Conservation (phyloP, 2,797 vertebrate species). For the Arctocebus calabarensis region DNA sequence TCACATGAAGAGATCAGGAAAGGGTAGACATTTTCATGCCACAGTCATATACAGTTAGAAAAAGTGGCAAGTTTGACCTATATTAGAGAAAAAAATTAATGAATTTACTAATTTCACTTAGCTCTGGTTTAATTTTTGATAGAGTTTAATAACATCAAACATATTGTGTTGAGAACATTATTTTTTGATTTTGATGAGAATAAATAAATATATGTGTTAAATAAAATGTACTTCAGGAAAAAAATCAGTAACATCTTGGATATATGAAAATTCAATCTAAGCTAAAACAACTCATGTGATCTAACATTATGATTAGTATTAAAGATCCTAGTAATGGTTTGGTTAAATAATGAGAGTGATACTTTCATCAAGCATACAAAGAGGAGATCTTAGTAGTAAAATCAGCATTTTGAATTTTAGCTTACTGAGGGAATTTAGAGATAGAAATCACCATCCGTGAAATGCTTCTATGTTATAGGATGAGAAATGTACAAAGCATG, state of each 20-base stretch:
- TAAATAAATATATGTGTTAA: neutral
- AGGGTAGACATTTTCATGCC: neutral
- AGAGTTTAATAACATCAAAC: neutral
- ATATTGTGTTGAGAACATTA: neutral
- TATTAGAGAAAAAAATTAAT: neutral
- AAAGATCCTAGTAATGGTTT: neutral
- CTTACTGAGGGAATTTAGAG: neutral
- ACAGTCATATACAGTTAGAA: neutral
- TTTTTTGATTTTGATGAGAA: conserved; percentile 2
- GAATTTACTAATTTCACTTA: conserved; percentile 3
- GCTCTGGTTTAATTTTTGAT: neutral
- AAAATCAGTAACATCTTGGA: neutral
- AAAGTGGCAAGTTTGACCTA: neutral
- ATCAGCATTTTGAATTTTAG: conserved; percentile 3
- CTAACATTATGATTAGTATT: neutral
- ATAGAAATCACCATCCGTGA: conserved; percentile 33
- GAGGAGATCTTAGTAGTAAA: neutral
- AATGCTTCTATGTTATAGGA: conserved; percentile 1
- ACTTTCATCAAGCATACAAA: neutral
- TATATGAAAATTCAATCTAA: neutral
- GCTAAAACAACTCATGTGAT: neutral
- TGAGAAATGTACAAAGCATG: neutral
- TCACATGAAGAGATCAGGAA: neutral
- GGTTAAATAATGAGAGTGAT: neutral
- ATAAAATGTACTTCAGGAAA: neutral